These are phyloP conservation scores for Raphicerus campestris DNA, from an alignment of 2,113 vertebrate genomes.

Conservation along the genomic window DNA sequence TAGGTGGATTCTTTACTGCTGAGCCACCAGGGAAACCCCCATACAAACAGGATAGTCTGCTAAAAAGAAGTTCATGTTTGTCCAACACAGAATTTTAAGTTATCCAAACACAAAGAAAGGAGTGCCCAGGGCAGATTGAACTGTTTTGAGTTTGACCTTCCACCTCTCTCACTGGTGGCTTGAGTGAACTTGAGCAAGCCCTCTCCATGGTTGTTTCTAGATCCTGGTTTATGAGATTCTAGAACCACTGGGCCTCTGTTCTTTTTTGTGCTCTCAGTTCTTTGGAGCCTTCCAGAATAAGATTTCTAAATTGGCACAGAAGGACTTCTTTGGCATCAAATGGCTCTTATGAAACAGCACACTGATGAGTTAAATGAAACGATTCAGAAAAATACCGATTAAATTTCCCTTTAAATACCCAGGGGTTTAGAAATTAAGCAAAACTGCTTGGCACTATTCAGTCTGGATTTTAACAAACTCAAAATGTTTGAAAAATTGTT, in stretches of 20 bases:
- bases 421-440: slow-evolving; percentile 74
- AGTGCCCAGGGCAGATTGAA: background rate
- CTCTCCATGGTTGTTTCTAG: background rate
- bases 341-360: slow-evolving; percentile 66
- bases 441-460: slow-evolving; percentile 66
- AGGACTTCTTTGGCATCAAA: slow-evolving; percentile 41
- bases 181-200: background rate
- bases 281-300: background rate
- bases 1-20: background rate
- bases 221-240: background rate
- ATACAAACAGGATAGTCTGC: background rate
- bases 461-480: slow-evolving; percentile 65
- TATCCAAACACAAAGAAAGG: background rate
- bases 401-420: slow-evolving; percentile 73
- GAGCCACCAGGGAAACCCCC: background rate
- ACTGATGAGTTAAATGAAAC: slow-evolving; percentile 70
- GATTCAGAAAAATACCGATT: slow-evolving; percentile 74
- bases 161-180: background rate
- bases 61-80: background rate
- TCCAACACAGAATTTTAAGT: background rate
- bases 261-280: background rate
- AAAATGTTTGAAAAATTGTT: slow-evolving; percentile 68
- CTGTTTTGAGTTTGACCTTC: background rate
- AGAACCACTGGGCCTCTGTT: background rate
- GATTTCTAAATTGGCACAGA: slow-evolving; percentile 44